Conservation (phyloP, 2,113 vertebrate species). For the Grantiella picta region DNA sequence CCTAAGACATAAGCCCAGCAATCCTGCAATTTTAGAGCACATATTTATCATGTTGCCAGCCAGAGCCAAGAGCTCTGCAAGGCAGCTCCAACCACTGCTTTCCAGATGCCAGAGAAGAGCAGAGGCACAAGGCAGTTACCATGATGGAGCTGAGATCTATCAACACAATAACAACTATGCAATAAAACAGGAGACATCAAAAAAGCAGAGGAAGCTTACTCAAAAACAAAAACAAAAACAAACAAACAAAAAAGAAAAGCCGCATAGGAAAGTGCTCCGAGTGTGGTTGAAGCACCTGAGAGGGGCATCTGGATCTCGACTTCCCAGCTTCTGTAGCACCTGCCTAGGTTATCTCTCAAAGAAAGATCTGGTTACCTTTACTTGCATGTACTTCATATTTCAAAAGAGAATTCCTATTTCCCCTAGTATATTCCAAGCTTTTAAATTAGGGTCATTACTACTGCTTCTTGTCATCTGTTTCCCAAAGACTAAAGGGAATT, state of each 20-base stretch:
- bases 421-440: neutral
- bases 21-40: neutral
- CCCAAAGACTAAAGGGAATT: neutral
- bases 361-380: neutral
- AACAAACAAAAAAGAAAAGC: neutral
- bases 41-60: neutral
- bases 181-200: neutral
- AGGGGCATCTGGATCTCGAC: neutral
- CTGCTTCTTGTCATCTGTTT: neutral
- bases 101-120: neutral
- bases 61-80: neutral
- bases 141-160: neutral
- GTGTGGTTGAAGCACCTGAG: neutral
- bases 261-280: neutral
- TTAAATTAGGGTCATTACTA: neutral
- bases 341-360: neutral
- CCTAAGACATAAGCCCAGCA: neutral
- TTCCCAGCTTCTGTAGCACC: neutral
- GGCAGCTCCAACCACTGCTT: neutral
- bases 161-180: neutral
- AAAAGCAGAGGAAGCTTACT: neutral
- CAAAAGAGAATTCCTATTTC: neutral
- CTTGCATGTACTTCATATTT: neutral
- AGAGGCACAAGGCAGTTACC: neutral
- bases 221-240: neutral